phyloP scores from a whole-genome alignment of 2,888 invertebrate species.

The Galerucella calmariensis region DNA sequence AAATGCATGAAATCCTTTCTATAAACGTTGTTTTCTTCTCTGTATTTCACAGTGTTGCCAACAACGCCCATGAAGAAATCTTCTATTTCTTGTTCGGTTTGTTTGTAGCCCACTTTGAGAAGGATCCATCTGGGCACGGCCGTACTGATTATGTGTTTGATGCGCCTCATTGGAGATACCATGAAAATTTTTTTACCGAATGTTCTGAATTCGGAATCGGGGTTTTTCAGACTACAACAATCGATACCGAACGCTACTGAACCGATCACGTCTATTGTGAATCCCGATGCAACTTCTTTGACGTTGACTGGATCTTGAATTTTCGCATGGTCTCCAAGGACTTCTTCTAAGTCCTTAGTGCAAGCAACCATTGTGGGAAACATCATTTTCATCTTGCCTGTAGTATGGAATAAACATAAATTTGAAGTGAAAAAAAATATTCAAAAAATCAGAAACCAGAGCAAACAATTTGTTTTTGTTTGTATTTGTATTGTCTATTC shows the following conservation, averaged over 20 bases:
- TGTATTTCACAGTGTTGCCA: conserved; percentile 63
- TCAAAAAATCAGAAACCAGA: no score
- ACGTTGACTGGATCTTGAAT: conserved; percentile 55
- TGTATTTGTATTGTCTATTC: no score
- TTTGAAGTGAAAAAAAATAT: no score
- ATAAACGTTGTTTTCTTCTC: conserved; percentile 64
- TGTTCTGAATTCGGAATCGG: conserved; percentile 64
- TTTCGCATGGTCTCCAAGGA: conserved; percentile 60
- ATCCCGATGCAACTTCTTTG: conserved; percentile 68
- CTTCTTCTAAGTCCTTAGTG: conserved; percentile 66
- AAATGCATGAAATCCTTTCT: conserved; percentile 70
- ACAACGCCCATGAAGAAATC: conserved; percentile 65
- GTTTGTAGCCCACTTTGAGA: conserved; percentile 49
- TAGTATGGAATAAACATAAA: not conserved
- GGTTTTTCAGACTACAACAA: conserved; percentile 68
- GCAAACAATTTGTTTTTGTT: no score
- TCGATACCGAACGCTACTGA: conserved; percentile 71
- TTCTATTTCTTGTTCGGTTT: conserved; percentile 49
- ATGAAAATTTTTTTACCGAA: conserved; percentile 47
- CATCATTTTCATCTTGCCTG: conserved; percentile 73
- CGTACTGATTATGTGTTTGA: conserved; percentile 27
- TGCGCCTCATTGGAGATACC: conserved; percentile 35
- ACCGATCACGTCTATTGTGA: conserved; percentile 71
- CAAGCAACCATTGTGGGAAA: conserved; percentile 70
- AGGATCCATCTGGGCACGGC: conserved; percentile 44